Conservation (phyloP, 2,888 invertebrate species). For the Axea sp. region DNA sequence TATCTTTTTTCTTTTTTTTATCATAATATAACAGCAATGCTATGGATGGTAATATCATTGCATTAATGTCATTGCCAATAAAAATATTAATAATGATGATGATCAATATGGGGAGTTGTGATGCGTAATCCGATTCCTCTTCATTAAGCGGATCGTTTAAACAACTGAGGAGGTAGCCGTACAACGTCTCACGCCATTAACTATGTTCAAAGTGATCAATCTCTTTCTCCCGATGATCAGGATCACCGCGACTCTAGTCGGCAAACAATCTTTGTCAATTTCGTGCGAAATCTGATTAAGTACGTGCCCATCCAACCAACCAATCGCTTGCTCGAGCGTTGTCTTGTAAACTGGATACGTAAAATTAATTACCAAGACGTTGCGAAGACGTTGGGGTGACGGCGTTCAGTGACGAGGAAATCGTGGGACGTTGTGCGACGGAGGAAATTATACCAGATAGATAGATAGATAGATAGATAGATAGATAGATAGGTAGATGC, state of each 20-base stretch:
- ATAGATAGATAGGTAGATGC: slow-evolving; percentile 70
- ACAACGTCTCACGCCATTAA: slow-evolving; percentile 47
- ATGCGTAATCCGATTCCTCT: slow-evolving; percentile 52
- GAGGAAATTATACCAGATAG: slow-evolving; percentile 74
- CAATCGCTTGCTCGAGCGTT: slow-evolving; percentile 41
- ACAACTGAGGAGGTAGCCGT: slow-evolving; percentile 7
- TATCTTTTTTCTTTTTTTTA: too few relatives aligned
- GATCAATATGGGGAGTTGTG: not conserved
- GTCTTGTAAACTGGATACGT: slow-evolving; percentile 62
- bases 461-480: too few relatives aligned
- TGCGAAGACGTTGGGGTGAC: slow-evolving; percentile 58
- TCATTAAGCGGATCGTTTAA: slow-evolving; percentile 50
- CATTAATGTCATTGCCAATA: too few relatives aligned
- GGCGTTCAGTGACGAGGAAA: slow-evolving; percentile 63
- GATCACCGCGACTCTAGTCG: slow-evolving; percentile 61
- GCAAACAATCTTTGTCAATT: slow-evolving; percentile 77
- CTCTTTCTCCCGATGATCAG: slow-evolving; percentile 59
- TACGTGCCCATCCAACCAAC: slow-evolving; percentile 50
- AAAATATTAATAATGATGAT: too few relatives aligned
- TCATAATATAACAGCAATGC: too few relatives aligned
- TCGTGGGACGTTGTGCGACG: slow-evolving; percentile 35
- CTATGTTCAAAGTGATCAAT: slow-evolving; percentile 57
- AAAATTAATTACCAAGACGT: slow-evolving; percentile 64
- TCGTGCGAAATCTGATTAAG: slow-evolving; percentile 67
- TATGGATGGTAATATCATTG: too few relatives aligned